phyloP scores from a whole-genome alignment of 2,888 invertebrate species.

The Pinctada fucata region DNA sequence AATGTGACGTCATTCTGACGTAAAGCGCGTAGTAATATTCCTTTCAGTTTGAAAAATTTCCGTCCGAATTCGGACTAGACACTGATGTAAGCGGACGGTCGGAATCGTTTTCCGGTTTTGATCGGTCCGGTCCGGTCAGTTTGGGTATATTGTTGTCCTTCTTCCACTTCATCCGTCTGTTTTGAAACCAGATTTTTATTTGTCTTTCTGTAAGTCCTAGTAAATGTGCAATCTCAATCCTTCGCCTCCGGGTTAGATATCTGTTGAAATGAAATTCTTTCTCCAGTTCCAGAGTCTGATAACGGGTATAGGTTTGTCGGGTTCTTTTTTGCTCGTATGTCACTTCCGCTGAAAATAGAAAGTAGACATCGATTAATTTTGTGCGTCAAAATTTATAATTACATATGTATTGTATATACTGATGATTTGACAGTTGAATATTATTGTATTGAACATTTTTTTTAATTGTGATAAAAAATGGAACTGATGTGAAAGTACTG shows the following conservation, averaged over 20 bases:
- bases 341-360: conserved; percentile 58
- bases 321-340: conserved; percentile 90
- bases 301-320: conserved; percentile 97
- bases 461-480: too few species aligned
- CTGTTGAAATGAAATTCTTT: conserved; percentile 99
- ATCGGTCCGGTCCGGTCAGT: conserved; percentile 66
- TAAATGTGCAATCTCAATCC: conserved; percentile 98
- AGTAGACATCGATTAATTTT: not conserved
- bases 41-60: conserved; percentile 38
- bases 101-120: conserved; percentile 58
- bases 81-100: conserved; percentile 43
- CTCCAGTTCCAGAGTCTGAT: conserved; percentile 97
- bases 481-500: too few species aligned
- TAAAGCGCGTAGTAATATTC: not conserved
- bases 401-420: too few species aligned
- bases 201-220: conserved; percentile 97
- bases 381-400: too few species aligned
- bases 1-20: too few species aligned
- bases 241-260: conserved; percentile 96
- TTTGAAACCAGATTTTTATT: conserved; percentile 86
- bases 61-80: conserved; percentile 52
- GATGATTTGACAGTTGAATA: too few species aligned
- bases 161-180: conserved; percentile 95
- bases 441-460: too few species aligned
- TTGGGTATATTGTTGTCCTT: conserved; percentile 71